Percentiles rank a stretch among this genome's conserved stretches.
Evolutionary conservation across 2,888 invertebrate genomes (phyloP).

Genomic region (Silvanus unidentatus): DNA sequence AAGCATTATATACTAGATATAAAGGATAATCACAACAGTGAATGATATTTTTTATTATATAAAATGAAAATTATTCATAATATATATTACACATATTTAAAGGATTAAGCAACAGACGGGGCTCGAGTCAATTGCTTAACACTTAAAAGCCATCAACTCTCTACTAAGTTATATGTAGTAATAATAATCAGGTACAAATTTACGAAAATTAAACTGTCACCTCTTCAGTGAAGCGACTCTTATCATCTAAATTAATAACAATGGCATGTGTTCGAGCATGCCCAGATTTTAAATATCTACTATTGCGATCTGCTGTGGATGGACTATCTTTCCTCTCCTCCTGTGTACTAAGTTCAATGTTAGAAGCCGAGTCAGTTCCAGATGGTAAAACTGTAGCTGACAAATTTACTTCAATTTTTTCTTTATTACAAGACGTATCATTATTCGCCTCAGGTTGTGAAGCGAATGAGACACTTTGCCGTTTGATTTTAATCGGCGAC

Average conservation of each 20-base stretch:
- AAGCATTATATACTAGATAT: no score
- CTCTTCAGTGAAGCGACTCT: conserved; percentile 74
- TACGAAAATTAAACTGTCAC: conserved; percentile 59
- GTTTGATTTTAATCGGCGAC: conserved; percentile 33
- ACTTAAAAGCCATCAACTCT: background rate
- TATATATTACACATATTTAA: background rate
- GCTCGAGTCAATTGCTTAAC: background rate
- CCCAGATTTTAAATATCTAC: conserved; percentile 51
- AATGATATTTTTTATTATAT: no score
- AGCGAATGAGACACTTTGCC: conserved; percentile 49
- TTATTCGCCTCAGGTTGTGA: conserved; percentile 34
- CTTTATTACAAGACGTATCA: conserved; percentile 16
- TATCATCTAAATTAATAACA: conserved; percentile 73
- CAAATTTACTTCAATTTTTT: conserved; percentile 17
- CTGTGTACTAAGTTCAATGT: conserved; percentile 27
- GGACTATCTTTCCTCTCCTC: conserved; percentile 33
- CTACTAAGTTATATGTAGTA: background rate
- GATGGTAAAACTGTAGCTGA: background rate
- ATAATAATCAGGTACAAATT: conserved; percentile 26
- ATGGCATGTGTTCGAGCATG: conserved; percentile 71
- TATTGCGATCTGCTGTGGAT: conserved; percentile 34
- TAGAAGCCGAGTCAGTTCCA: conserved; percentile 8
- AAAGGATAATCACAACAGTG: no score
- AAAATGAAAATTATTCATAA: no score
- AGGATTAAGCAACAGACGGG: background rate